Evolutionary conservation across 2,797 vertebrate genomes (phyloP).

Genomic region (Crypturellus tataupa): DNA sequence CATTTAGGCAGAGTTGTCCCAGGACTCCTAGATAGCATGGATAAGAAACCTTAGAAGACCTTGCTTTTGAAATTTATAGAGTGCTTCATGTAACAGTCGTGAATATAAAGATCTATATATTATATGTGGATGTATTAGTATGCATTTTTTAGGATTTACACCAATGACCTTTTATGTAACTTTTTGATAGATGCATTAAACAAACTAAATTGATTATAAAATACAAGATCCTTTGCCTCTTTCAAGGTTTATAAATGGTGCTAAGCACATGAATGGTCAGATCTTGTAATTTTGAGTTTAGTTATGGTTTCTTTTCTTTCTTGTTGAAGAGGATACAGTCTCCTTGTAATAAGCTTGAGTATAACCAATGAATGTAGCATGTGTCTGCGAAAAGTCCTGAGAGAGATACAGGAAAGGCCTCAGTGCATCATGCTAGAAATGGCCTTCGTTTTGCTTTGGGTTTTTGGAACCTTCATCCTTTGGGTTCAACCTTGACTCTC

Average conservation of each 20-base stretch:
- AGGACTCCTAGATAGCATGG: background rate
- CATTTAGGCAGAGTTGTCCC: background rate
- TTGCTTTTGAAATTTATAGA: background rate
- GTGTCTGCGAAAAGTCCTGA: background rate
- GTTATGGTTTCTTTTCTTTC: background rate
- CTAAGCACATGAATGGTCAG: background rate
- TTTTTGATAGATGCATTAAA: background rate
- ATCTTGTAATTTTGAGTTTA: background rate
- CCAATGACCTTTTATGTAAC: background rate
- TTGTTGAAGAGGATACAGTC: background rate
- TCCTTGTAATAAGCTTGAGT: background rate
- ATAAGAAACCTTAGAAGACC: background rate
- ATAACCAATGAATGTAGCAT: background rate
- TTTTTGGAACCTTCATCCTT: background rate
- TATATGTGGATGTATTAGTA: background rate
- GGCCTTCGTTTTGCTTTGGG: background rate
- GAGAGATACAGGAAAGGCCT: background rate
- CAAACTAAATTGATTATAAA: background rate
- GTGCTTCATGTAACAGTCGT: background rate
- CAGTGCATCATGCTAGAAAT: background rate
- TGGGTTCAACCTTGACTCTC: background rate
- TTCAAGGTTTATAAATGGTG: background rate
- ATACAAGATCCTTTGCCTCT: background rate
- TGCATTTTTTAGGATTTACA: background rate
- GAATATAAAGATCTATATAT: background rate